Conservation (phyloP, 35 echinoderm and acorn worm genomes). For the Lytechinus variegatus region DNA sequence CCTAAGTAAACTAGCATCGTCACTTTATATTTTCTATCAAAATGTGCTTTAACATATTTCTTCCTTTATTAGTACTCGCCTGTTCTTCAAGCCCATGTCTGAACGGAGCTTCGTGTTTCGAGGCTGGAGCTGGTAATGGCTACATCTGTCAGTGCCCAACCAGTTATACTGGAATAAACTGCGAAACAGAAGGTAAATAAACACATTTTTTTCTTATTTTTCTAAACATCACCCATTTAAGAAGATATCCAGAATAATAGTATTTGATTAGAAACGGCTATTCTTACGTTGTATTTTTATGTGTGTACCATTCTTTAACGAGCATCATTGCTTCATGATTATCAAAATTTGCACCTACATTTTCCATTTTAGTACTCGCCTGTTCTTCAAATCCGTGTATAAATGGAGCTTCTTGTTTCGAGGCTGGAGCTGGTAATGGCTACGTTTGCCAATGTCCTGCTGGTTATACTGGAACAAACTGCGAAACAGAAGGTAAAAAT, state of each 20-base stretch:
- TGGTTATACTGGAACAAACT: constrained; percentile 76
- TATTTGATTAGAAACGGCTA: neutral
- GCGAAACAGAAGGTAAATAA: neutral
- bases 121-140: neutral
- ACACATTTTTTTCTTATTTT: neutral
- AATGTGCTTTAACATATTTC: too few relatives aligned
- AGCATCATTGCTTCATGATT: too few relatives aligned
- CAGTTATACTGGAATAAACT: neutral
- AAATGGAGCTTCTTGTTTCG: constrained; percentile 77
- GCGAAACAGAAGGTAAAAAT: constrained; percentile 23
- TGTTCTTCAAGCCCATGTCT: constrained; percentile 29
- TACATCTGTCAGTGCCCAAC: neutral
- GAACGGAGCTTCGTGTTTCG: neutral
- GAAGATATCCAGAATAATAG: neutral
- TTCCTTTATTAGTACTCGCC: neutral
- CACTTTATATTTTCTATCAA: neutral
- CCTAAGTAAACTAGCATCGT: too few relatives aligned
- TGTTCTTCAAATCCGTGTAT: constrained; percentile 61
- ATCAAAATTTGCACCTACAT: too few relatives aligned
- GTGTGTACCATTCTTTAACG: too few relatives aligned
- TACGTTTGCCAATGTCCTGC: constrained; percentile 70
- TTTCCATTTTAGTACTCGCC: neutral
- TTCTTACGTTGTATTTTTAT: neutral
- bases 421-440: constrained; percentile 42
- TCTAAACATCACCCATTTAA: neutral